These are phyloP conservation scores for Cryptoblepharus egeriae DNA, from an alignment of 2,797 vertebrate species.

Conservation along the genomic window DNA sequence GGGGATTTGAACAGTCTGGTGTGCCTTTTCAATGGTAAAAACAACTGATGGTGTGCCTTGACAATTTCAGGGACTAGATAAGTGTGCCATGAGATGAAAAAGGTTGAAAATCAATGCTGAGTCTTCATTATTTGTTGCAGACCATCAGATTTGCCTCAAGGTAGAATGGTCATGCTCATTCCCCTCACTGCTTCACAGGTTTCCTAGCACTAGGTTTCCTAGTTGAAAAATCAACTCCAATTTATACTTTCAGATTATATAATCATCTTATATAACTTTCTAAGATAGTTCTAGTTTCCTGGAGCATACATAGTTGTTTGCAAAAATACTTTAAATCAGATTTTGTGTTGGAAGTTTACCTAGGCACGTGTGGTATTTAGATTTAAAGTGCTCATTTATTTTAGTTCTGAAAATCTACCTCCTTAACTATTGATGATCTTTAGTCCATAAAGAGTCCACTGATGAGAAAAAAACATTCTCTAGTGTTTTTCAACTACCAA, in stretches of 20 bases:
- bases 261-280: not conserved
- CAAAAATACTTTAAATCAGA: not conserved
- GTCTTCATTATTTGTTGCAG: not conserved
- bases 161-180: not conserved
- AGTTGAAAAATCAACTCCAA: constrained; percentile 3
- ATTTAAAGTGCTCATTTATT: not conserved
- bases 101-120: too few relatives aligned
- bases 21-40: too few relatives aligned
- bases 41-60: too few relatives aligned
- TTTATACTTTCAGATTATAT: not conserved
- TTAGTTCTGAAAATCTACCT: not conserved
- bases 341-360: not conserved
- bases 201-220: constrained; percentile 1
- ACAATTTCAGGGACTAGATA: too few relatives aligned
- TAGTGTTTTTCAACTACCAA: too few relatives aligned
- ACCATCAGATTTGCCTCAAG: not conserved
- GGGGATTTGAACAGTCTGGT: too few relatives aligned
- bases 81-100: too few relatives aligned
- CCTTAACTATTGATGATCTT: constrained; percentile 1
- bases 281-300: not conserved
- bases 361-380: not conserved
- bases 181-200: not conserved
- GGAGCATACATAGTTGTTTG: not conserved
- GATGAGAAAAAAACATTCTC: constrained; percentile 3
- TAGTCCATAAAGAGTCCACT: not conserved